Base-by-base conservation (phyloP, 2,888 invertebrate genomes). In the Catocala nupta region DNA sequence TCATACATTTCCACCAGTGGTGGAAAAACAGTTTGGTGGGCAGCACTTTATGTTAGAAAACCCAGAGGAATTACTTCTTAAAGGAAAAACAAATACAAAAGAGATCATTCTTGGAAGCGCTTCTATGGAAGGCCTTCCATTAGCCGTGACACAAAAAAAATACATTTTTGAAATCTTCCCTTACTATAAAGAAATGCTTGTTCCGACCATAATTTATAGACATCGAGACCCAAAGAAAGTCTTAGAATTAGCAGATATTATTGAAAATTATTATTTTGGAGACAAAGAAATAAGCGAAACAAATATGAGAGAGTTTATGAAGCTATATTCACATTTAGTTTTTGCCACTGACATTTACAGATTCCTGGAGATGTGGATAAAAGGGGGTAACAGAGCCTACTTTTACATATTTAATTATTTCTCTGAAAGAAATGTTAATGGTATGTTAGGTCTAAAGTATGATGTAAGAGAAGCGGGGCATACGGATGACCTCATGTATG, bases 21-120 rank as follows among this genome's bases (percentile, higher is more conserved):
- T 78, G 11, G 83, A 84, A 50, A 77, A 77, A 64, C 36, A 76
- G 50, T 72, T 73, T 56, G 73, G 72, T 5, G 55, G 45, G 39
- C 58, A 74, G 10, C 65, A 73, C 13, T 83, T 82, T 49, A 54
- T 84, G 8, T 65, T 64, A 7, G 70, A 77, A 59, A 49, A 74
- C 8, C 74, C 80, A 5, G 53, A 67, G 36, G 45, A 71, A 54
- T 43, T 56, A 45, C 65, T 70, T 39, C 69, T 54, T 75, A 81
- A 89, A 12, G 95, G 95, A 33, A 86, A 85, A 16, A 79, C 94
- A 9, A 71, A 77, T 16, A 55, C 57, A 11, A 90, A 95, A 1
- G 96, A 96, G 0, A 93, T 96, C 86, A 95, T 97, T 83, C 90
- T 96, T 42, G 97, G 97, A 10, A 80, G 96, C 8, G 96, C 96